These are phyloP conservation scores for Danio aesculapii DNA, from an alignment of 2,797 vertebrate species.

Conservation along the genomic window DNA sequence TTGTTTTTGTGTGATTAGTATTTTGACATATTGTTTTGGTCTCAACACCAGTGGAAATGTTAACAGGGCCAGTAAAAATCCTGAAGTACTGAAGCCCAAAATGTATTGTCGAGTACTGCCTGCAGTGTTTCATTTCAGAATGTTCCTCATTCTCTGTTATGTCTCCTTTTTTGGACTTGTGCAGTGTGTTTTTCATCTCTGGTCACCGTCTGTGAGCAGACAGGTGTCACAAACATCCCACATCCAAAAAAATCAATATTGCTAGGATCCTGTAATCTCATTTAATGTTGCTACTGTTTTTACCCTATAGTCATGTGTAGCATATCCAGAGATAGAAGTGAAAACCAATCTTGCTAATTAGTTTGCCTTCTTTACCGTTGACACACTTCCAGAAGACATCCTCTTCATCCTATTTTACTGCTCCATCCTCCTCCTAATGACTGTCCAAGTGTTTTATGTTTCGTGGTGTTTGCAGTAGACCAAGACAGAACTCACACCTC, in stretches of 20 bases:
- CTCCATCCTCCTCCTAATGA: constrained; percentile 29
- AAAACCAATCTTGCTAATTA: constrained; percentile 14
- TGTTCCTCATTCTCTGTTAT: neutral
- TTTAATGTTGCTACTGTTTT: constrained; percentile 2
- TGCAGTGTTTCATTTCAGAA: neutral
- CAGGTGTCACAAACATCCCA: constrained; percentile 6
- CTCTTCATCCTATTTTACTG: constrained; percentile 23
- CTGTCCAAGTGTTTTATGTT: constrained; percentile 33
- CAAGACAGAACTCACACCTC: constrained; percentile 10
- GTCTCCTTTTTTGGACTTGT: neutral
- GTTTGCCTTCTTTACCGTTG: constrained; percentile 22
- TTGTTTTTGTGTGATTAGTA: neutral
- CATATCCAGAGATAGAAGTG: constrained; percentile 13
- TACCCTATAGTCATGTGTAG: neutral
- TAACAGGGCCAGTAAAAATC: neutral
- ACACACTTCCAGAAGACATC: constrained; percentile 16
- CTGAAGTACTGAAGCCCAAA: neutral
- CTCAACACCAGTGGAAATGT: neutral
- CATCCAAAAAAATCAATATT: constrained; percentile 3
- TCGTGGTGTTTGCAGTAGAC: constrained; percentile 14
- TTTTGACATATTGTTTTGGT: no score
- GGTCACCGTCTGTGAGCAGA: constrained; percentile 3
- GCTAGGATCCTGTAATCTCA: constrained; percentile 18
- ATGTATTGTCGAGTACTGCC: neutral
- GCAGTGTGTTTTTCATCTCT: neutral